Evolutionary conservation across 2,113 vertebrate genomes (phyloP), one percentile per base, ranked within the genome.

Genomic region (Stercorarius parasiticus): DNA sequence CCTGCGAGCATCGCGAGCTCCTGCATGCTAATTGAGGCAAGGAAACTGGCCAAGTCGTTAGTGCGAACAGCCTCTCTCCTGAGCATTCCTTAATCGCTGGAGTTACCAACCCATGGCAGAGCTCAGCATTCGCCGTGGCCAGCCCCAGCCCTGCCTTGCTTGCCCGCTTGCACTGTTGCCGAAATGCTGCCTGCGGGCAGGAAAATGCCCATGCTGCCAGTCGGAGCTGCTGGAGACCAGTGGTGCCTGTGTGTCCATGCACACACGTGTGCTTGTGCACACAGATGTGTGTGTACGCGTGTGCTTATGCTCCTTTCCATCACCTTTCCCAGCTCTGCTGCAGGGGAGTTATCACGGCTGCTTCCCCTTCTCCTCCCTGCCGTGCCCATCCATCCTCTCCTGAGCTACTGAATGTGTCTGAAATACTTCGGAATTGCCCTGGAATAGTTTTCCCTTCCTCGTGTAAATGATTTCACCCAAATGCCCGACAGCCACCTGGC

Each of bases 171-270:
- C 13, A 4, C 3, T 0, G 1, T 53, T 29, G 3, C 61, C 8
- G 2, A 72, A 82, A 74, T 1, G 20, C 52, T 81, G 50, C 38
- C 26, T 20, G 10, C 6, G 11, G 38, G 47, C 52, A 59, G 53
- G 32, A 86, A 34, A 23, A 20, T 17, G 20, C 55, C 49, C 26
- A 21, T 1, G 5, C 42, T 71, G 12, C 36, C 4, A 4, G 6
- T 2, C 0, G 1, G 61, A 52, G 43, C 49, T 66, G 34, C 30
- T 3, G 7, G 67, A 29, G 65, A 34, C 18, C 9, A 0, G 2
- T 29, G 18, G 20, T 76, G 43, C 67, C n/a, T 40, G 58, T 2
- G 1, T 2, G 5, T 23, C 18, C 42, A 10, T 1, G 8, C 15
- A 7, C 5, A 4, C 8, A 1, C 15, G 23, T 6, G 13, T 14